Evolutionary conservation across 2,797 vertebrate species (phyloP), one percentile per base, ranked within the genome.

Genomic region (Sebastes diploproa): DNA sequence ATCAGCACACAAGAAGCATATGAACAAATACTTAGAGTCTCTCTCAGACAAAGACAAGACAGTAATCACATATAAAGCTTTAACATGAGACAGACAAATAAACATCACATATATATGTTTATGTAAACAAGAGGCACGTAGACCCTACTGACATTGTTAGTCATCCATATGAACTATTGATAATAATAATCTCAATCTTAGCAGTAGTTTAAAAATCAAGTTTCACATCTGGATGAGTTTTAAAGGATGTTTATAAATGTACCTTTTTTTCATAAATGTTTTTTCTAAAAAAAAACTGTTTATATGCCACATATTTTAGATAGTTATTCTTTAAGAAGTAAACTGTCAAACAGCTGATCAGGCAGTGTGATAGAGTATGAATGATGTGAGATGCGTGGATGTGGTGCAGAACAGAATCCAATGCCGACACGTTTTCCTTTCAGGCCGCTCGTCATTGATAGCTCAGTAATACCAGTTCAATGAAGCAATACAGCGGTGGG

Each of bases 101-200:
- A 62, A 88, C 77, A 86, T 74, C 46, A 93, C 91, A 92, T 42
- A 78, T 54, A 91, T 81, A 91, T 91, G 92, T 82, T 89, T 82
- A 94, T 87, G 90, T 86, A 92, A 80, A 92, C 79, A 89, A 91
- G 83, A 92, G 82, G 86, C 88, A 92, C 73, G 18, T 67, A 90
- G 83, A 88, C 87, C 72, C 84, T 82, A 71, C 77, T 80, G 78
- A 94, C 84, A 85, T 59, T 52, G 89, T 94, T 96, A 95, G 95
- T 95, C 42, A 29, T 78, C 84, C 73, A 13, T 75, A 87, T 95
- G 92, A 81, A 72, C 59, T 86, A 70, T 86, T 69, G 13, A 54
- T 29, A n/a, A 8, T 67, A 16, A 78, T 66, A 20, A 58, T 74
- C 56, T 83, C 18, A 70, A 62, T 38, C 27, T 67, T 6, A 54